These are phyloP conservation scores for Thymelicus lineola DNA, from an alignment of 2,888 invertebrate genomes.

Conservation along the genomic window DNA sequence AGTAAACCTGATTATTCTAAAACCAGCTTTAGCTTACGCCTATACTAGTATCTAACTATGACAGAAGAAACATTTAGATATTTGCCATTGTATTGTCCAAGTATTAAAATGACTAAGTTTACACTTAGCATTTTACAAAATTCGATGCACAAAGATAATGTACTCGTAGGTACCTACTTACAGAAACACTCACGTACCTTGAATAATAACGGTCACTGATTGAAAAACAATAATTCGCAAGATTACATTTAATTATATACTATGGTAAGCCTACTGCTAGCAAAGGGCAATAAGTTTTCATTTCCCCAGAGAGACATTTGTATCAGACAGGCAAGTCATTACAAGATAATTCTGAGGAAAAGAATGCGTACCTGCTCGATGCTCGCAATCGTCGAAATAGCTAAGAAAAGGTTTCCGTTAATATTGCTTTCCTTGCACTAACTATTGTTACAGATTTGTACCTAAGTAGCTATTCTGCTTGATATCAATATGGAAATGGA, in stretches of 20 bases:
- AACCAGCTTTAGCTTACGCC: too few relatives aligned
- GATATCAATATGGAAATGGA: too few relatives aligned
- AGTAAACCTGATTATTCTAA: too few relatives aligned
- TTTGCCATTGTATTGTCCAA: too few relatives aligned
- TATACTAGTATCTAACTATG: too few relatives aligned
- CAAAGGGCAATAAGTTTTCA: conserved; percentile 1
- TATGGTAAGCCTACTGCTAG: background rate
- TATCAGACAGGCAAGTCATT: conserved; percentile 3
- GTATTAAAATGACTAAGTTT: too few relatives aligned
- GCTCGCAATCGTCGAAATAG: conserved; percentile 7
- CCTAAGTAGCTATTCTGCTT: background rate
- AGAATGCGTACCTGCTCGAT: conserved; percentile 1
- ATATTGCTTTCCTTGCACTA: conserved; percentile 12
- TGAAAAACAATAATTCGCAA: background rate
- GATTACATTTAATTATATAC: background rate
- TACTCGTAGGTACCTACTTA: too few relatives aligned
- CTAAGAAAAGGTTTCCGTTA: background rate
- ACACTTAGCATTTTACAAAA: too few relatives aligned
- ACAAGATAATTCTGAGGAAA: conserved; percentile 5
- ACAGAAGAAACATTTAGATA: too few relatives aligned
- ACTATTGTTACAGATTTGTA: background rate
- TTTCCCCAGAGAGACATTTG: conserved; percentile 11
- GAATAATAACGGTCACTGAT: too few relatives aligned
- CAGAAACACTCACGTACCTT: too few relatives aligned
- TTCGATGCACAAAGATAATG: too few relatives aligned